These are phyloP conservation scores for Enteromius argenteus DNA, from an alignment of 2,797 vertebrate species.

Conservation along the genomic window DNA sequence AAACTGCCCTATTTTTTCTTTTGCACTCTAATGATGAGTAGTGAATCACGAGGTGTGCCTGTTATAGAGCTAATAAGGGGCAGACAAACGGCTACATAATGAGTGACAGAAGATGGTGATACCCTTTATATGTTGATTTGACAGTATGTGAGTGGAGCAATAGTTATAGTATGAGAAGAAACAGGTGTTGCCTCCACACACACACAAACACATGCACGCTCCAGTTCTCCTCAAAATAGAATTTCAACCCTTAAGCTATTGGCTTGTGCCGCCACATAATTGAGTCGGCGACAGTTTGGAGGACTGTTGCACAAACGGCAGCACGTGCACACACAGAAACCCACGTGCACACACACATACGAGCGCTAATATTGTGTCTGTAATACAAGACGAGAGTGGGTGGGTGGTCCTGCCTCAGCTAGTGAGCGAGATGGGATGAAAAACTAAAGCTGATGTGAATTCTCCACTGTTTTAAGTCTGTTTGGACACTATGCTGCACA, in stretches of 20 bases:
- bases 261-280: conserved; percentile 69
- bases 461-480: conserved; percentile 35
- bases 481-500: conserved; percentile 10
- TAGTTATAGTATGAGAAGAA: conserved; percentile 9
- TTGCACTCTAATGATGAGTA: background rate
- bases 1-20: background rate
- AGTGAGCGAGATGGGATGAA: conserved; percentile 27
- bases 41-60: background rate
- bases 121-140: conserved; percentile 20
- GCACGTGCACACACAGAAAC: conserved; percentile 50
- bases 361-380: conserved; percentile 50
- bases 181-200: conserved; percentile 21
- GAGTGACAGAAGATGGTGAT: conserved; percentile 17
- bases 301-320: conserved; percentile 54
- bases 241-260: conserved; percentile 72
- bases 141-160: background rate
- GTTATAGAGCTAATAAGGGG: background rate
- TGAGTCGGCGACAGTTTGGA: conserved; percentile 65
- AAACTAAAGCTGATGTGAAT: conserved; percentile 24
- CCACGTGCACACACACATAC: conserved; percentile 11
- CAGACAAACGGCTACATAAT: background rate
- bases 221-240: conserved; percentile 67
- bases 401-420: conserved; percentile 53
- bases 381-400: conserved; percentile 47
- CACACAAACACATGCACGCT: conserved; percentile 44